phyloP scores from a whole-genome alignment of 2,113 vertebrate species.

The Mus pahari region DNA sequence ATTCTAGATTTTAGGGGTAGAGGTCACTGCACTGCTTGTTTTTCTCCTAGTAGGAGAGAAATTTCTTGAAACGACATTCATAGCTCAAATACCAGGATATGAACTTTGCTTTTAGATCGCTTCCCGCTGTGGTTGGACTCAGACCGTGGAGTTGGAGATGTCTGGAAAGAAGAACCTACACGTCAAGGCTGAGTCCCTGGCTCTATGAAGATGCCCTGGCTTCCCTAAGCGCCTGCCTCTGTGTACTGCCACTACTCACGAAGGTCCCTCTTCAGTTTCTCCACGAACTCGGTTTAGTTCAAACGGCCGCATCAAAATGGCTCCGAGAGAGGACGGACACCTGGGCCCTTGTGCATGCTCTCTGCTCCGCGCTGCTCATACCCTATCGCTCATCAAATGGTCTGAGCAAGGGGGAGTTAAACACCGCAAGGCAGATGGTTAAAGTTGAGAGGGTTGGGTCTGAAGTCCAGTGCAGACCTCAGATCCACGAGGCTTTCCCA shows the following conservation, averaged over 20 bases:
- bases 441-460: background rate
- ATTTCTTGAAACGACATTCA: conserved; percentile 18
- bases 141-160: rapidly evolving
- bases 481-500: background rate
- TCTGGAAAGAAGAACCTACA: background rate
- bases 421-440: background rate
- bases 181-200: background rate
- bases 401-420: background rate
- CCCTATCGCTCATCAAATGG: rapidly evolving
- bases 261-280: too few relatives aligned
- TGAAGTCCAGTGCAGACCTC: rapidly evolving
- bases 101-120: background rate
- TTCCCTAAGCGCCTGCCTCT: background rate
- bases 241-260: rapidly evolving
- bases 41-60: background rate
- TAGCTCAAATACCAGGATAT: background rate
- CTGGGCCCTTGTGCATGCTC: background rate
- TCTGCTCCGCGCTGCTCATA: background rate
- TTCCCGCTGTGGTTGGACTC: background rate
- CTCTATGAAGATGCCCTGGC: background rate
- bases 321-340: background rate
- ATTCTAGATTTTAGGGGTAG: background rate
- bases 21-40: background rate
- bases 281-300: background rate
- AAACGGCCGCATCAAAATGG: background rate